Evolutionary conservation across 2,113 vertebrate species (phyloP).

Genomic region (Hypomesus transpacificus): DNA sequence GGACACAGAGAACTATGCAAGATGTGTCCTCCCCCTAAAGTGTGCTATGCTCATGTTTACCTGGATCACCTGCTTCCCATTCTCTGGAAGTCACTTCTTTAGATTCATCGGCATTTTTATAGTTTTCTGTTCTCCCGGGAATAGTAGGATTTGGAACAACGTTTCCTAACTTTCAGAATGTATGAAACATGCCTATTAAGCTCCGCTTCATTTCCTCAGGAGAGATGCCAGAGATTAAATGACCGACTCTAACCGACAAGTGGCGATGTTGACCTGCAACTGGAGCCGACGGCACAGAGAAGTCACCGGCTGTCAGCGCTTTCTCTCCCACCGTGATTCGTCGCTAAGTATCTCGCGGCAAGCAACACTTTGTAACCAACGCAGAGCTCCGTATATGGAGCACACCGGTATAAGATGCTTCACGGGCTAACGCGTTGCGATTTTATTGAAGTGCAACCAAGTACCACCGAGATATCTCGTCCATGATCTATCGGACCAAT

Average conservation of each 20-base stretch:
- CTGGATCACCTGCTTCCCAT: too few relatives aligned
- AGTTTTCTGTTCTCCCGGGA: too few relatives aligned
- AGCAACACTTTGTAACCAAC: background rate
- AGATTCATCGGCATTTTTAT: too few relatives aligned
- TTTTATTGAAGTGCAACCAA: conserved; percentile 30
- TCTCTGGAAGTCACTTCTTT: too few relatives aligned
- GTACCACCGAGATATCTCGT: background rate
- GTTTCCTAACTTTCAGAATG: too few relatives aligned
- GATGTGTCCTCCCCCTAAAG: too few relatives aligned
- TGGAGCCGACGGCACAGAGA: background rate
- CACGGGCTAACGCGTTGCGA: background rate
- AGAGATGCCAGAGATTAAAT: conserved; percentile 8
- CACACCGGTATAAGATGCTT: background rate
- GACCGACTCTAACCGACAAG: conserved; percentile 46
- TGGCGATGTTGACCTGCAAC: conserved; percentile 27
- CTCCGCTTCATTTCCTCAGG: background rate
- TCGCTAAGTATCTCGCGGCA: background rate
- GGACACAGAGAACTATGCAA: conserved; percentile 17
- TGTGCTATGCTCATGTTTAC: too few relatives aligned
- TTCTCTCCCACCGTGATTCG: too few relatives aligned
- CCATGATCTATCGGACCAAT: background rate
- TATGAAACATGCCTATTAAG: too few relatives aligned
- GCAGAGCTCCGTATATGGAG: background rate
- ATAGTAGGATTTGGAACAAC: too few relatives aligned
- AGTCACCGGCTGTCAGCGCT: background rate